A percentile compares a stretch with the other conserved stretches of the same genome.
These are phyloP conservation scores for Craniophora ligustri DNA, from an alignment of 2,888 invertebrate genomes.

Conservation along the genomic window DNA sequence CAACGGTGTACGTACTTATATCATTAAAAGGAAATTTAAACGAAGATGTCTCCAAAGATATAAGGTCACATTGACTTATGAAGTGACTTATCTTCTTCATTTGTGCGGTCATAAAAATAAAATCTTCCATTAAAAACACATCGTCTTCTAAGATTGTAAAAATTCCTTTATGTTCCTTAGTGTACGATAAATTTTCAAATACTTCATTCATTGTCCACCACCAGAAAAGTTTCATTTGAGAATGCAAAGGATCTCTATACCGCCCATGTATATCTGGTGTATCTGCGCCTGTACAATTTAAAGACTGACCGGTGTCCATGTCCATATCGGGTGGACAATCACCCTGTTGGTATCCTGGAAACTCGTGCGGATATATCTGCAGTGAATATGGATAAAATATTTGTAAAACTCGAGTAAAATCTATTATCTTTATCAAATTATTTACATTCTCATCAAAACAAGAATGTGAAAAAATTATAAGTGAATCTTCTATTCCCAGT, in stretches of 20 bases:
- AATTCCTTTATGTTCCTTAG: constrained; percentile 57
- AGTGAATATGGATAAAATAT: constrained; percentile 72
- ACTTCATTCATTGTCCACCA: constrained; percentile 78
- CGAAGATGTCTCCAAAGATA: constrained; percentile 59
- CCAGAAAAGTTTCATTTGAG: constrained; percentile 72
- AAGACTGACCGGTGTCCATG: constrained; percentile 45
- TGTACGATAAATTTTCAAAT: constrained; percentile 63
- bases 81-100: constrained; percentile 64
- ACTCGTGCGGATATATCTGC: constrained; percentile 62
- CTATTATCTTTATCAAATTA: constrained; percentile 61
- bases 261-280: constrained; percentile 65
- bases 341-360: constrained; percentile 61
- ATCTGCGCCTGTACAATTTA: constrained; percentile 63
- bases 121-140: constrained; percentile 67
- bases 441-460: constrained; percentile 64
- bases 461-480: constrained; percentile 73
- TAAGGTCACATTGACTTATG: constrained; percentile 63
- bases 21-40: constrained; percentile 26
- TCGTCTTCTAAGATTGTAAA: constrained; percentile 69
- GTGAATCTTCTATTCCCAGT: constrained; percentile 64
- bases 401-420: constrained; percentile 72
- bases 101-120: constrained; percentile 66
- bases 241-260: constrained; percentile 60
- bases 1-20: constrained; percentile 49
- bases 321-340: constrained; percentile 62